Base-by-base conservation (phyloP, 2,797 vertebrate genomes). In the Kryptolebias ocellatus region DNA sequence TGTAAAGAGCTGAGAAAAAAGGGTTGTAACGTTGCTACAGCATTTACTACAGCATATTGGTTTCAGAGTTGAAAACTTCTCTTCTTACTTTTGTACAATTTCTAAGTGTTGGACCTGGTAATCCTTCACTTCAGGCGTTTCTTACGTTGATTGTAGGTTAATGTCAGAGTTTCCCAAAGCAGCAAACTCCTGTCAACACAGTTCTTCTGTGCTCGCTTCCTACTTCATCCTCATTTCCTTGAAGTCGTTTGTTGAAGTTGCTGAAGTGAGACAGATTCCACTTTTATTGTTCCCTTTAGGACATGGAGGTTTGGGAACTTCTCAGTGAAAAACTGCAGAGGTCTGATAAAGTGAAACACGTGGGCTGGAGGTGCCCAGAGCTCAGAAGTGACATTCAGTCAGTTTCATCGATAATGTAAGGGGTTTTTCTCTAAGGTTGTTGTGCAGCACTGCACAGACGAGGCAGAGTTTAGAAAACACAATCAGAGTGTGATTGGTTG, bases 231-330 rank as follows among this genome's bases (percentile, higher is more conserved):
- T 44, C 15, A 18, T 15, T 6, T 57, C 18, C 29, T 46, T 46
- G 28, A 16, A 60, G 44, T 51, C n/a, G n/a, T n/a, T n/a, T n/a
- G n/a, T 46, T 46, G 28, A 16, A 60, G 44, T 51, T 65, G 56
- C 45, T 60, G 10, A 10, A 3, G 11, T 50, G 27, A 6, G 6
- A 57, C 58, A 46, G 18, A 45, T 66, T 11, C 11, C 14, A 31
- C 44, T 17, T 60, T 44, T 24, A 24, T n/a, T 1, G n/a, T 27
- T 28, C 4, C 20, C 53, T n/a, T 52, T 37, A 12, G 31, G 34
- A 39, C 27, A 14, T 62, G 7, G 17, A 27, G 49, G 28, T 53
- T 64, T 12, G 47, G 27, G 4, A 34, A 34, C 8, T 37, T 37
- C 6, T 37, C 34, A 37, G 10, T 9, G 6, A 15, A 28, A 15